These are phyloP conservation scores for Crotalus horridus DNA, from an alignment of 2,113 vertebrate genomes.

Conservation along the genomic window DNA sequence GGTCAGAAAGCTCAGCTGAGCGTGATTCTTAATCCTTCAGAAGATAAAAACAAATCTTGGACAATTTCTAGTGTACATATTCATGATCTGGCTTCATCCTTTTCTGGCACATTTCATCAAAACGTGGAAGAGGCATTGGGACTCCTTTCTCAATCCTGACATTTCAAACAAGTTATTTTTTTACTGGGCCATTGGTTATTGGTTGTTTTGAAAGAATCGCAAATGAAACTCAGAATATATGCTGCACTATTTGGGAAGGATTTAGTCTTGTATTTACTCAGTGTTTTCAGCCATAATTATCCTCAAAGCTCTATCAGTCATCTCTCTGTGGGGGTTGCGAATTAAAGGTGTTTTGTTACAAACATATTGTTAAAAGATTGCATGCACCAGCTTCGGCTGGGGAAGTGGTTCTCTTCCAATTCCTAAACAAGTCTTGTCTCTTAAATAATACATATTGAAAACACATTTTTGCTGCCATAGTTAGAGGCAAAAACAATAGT, in stretches of 20 bases:
- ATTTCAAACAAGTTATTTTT: background rate
- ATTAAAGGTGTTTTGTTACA: background rate
- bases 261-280: background rate
- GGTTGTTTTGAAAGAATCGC: background rate
- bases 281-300: background rate
- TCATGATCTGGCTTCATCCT: background rate
- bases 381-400: background rate
- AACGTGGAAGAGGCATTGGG: background rate
- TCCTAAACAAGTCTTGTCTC: conserved; percentile 17
- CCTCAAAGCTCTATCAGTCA: background rate
- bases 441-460: conserved; percentile 20
- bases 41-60: background rate
- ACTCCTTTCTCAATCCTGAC: background rate
- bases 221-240: background rate
- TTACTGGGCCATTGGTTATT: background rate
- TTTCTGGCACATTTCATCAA: background rate
- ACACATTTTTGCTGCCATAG: background rate
- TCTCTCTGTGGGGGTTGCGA: background rate
- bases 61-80: background rate
- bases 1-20: background rate
- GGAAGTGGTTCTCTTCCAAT: background rate
- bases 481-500: background rate
- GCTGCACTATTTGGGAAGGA: background rate
- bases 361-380: conserved; percentile 1
- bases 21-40: background rate